phyloP scores from a whole-genome alignment of 2,888 invertebrate species.

The Mythimna lalbum region DNA sequence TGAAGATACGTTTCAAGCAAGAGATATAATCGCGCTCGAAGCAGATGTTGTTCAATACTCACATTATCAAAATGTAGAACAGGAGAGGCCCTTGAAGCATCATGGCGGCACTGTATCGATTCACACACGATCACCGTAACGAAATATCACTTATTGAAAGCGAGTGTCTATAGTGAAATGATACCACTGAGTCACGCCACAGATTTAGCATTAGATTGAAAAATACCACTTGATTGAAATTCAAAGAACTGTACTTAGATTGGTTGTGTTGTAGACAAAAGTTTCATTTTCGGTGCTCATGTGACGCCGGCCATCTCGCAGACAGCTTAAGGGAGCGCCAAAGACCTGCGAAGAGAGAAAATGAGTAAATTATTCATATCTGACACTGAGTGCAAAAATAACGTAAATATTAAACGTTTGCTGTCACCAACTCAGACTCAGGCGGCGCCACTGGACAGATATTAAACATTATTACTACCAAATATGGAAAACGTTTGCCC shows the following conservation, averaged over 20 bases:
- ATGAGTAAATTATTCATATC: constrained; percentile 66
- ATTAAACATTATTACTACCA: constrained; percentile 59
- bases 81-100: constrained; percentile 75
- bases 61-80: constrained; percentile 81
- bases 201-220: constrained; percentile 69
- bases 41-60: constrained; percentile 74
- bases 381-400: constrained; percentile 63
- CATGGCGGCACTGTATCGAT: constrained; percentile 73
- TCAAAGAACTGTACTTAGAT: constrained; percentile 60
- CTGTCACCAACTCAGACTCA: constrained; percentile 59
- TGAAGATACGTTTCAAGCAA: constrained; percentile 41
- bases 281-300: constrained; percentile 68
- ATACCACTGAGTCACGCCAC: constrained; percentile 75
- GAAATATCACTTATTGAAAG: constrained; percentile 73
- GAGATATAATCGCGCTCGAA: constrained; percentile 34
- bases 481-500: constrained; percentile 51
- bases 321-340: constrained; percentile 53
- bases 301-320: constrained; percentile 78
- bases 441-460: constrained; percentile 69
- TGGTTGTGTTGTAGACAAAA: constrained; percentile 51
- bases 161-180: constrained; percentile 59
- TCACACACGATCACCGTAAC: constrained; percentile 75
- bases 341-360: constrained; percentile 75
- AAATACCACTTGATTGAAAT: constrained; percentile 71
- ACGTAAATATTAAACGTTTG: constrained; percentile 65